Percentiles rank a stretch among this genome's conserved stretches.
phyloP scores from a whole-genome alignment of 2,888 invertebrate genomes.

The Drosophila anomalipes region DNA sequence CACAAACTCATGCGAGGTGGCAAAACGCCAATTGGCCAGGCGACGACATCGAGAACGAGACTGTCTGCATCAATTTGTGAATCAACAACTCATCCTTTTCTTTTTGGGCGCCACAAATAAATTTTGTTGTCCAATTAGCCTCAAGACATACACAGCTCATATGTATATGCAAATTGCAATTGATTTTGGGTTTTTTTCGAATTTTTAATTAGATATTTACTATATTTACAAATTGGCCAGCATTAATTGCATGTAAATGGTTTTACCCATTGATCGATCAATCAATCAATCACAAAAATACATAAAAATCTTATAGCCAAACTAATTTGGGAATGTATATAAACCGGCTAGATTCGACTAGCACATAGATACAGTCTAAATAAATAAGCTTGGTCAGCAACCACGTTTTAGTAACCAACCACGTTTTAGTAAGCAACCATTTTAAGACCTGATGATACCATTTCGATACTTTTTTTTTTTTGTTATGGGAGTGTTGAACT shows the following conservation, averaged over 20 bases:
- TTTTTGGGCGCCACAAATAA: slow-evolving; percentile 71
- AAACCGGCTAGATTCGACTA: not conserved
- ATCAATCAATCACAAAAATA: slow-evolving; percentile 3
- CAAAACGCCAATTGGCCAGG: slow-evolving; percentile 69
- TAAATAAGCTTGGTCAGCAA: not conserved
- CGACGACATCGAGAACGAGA: slow-evolving; percentile 56
- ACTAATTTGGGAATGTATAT: not conserved
- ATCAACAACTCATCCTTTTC: slow-evolving; percentile 68
- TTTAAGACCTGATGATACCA: not conserved
- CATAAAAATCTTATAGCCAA: too few relatives aligned
- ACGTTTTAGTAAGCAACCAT: not conserved
- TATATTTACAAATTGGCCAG: not conserved
- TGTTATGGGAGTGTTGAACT: not conserved
- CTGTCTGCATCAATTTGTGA: slow-evolving; percentile 69
- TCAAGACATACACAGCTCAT: slow-evolving; percentile 29
- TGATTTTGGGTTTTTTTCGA: slow-evolving; percentile 18
- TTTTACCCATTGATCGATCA: slow-evolving; percentile 2
- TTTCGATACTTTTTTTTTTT: not conserved
- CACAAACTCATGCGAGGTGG: slow-evolving; percentile 72
- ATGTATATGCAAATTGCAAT: slow-evolving; percentile 37
- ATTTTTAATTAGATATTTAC: slow-evolving; percentile 45
- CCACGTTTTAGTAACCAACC: not conserved
- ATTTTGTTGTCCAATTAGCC: slow-evolving; percentile 72
- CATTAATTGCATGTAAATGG: slow-evolving; percentile 15
- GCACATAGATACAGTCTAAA: not conserved